Evolutionary conservation across 1,140 invertebrate species (phyloP).

Genomic region (Ditylenchus dipsaci): DNA sequence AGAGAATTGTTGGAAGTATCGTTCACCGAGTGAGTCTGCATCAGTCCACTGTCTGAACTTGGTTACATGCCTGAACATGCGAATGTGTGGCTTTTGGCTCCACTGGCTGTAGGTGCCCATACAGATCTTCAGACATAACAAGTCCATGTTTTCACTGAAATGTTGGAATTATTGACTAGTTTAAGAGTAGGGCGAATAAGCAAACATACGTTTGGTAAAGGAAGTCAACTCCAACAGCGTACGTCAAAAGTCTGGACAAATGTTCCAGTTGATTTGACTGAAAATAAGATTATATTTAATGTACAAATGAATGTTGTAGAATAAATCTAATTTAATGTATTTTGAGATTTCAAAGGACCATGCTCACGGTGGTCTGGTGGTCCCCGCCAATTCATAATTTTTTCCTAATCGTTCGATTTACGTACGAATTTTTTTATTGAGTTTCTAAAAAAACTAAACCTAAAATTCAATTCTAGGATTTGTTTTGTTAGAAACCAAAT

Average conservation of each 20-base stretch:
- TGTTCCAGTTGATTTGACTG: conserved; percentile 53
- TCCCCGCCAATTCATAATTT: no score
- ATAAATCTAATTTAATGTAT: no score
- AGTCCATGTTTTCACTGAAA: conserved; percentile 36
- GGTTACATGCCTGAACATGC: conserved; percentile 52
- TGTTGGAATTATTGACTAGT: no score
- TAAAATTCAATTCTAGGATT: no score
- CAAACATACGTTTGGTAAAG: conserved; percentile 37
- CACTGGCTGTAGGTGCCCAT: conserved; percentile 40
- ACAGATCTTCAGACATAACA: conserved; percentile 45
- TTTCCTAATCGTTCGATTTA: no score
- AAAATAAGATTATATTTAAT: conserved; percentile 12
- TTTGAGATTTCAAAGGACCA: no score
- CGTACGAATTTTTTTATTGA: no score
- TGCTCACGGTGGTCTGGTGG: no score
- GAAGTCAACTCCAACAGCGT: conserved; percentile 50
- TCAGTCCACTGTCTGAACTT: conserved; percentile 54
- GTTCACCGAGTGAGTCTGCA: conserved; percentile 48
- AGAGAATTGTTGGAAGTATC: conserved; percentile 52
- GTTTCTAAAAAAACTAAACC: no score
- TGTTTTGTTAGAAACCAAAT: no score
- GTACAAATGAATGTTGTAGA: no score
- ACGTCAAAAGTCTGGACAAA: conserved; percentile 45
- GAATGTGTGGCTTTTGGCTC: conserved; percentile 52
- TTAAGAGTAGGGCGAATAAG: no score